Evolutionary conservation across 2,888 invertebrate genomes (phyloP).

Genomic region (Yponomeuta cagnagella): DNA sequence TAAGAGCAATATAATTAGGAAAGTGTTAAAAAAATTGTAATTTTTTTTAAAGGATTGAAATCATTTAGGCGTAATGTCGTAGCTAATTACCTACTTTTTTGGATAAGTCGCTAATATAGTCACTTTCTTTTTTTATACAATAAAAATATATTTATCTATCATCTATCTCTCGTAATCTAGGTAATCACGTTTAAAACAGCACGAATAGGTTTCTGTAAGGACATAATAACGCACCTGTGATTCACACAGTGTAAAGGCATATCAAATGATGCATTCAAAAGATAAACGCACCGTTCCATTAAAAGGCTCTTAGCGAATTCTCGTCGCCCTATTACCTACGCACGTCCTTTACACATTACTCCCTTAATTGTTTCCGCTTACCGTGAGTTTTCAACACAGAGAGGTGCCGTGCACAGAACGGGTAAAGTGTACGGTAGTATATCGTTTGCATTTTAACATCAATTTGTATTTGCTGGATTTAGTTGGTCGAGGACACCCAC

Average conservation of each 20-base stretch:
- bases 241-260: constrained; percentile 9
- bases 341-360: constrained; percentile 58
- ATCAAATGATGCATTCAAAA: constrained; percentile 17
- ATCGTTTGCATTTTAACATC: constrained; percentile 59
- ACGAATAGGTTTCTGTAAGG: not conserved
- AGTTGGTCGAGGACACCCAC: constrained; percentile 43
- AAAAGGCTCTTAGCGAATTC: constrained; percentile 43
- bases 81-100: too few relatives aligned
- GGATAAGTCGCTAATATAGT: too few relatives aligned
- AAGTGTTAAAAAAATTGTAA: too few relatives aligned
- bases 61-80: too few relatives aligned
- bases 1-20: too few relatives aligned
- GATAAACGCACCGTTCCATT: constrained; percentile 18
- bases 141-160: too few relatives aligned
- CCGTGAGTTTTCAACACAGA: constrained; percentile 68
- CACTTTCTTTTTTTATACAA: too few relatives aligned
- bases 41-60: too few relatives aligned
- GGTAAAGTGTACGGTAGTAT: constrained; percentile 47
- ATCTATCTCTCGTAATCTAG: too few relatives aligned
- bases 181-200: not conserved
- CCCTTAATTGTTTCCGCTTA: constrained; percentile 68
- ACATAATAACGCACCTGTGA: not conserved
- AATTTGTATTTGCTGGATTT: constrained; percentile 64
- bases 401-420: constrained; percentile 54
- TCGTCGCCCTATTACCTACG: constrained; percentile 57